Evolutionary conservation across 2,113 vertebrate genomes (phyloP), one percentile per base, ranked within the genome.

Genomic region (Myxocyprinus asiaticus): DNA sequence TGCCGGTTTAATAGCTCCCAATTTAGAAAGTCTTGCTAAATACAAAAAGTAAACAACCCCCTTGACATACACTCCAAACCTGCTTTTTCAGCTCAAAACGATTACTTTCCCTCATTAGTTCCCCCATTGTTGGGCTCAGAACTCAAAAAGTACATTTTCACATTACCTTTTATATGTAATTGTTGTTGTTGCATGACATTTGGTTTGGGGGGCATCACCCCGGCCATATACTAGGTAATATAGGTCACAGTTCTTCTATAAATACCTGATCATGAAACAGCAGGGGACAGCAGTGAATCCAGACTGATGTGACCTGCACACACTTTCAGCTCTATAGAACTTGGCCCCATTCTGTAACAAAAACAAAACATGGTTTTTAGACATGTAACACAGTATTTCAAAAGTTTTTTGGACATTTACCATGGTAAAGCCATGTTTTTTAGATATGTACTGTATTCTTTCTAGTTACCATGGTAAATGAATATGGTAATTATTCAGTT

Each of bases 231-330:
- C 53, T 4, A 59, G 63, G 80, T 81, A 86, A 87, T 77, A 89
- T 89, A 87, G 87, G 91, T 87, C 87, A 90, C 91, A 90, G 90
- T 86, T 89, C 88, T 87, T 85, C 95, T 96, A 95, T 93, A 94
- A 96, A 95, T 95, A 95, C 85, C 85, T 59, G 59, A 33, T 33
- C 22, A 33, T 33, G 22, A 33, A 33, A 33, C 22, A 33, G 22
- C 22, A 33, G 22, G 22, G 22, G 22, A 33, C 22, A 33, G 22
- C 22, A 89, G 33, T 67, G 47, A 45, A 50, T 73, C 58, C 67
- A 68, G 67, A 68, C 59, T 71, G 67, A 68, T 58, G 53, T 17
- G 55, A 22, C 51, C 14, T 50, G 59, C 14, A 77, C 48, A 11
- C 10, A 15, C 7, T n/a, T 47, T 11, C 50, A 9, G 22, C 22